Percentiles rank a stretch among this genome's conserved stretches.
Conservation (phyloP, 2,888 invertebrate genomes). For the Stenodema calcarata region DNA sequence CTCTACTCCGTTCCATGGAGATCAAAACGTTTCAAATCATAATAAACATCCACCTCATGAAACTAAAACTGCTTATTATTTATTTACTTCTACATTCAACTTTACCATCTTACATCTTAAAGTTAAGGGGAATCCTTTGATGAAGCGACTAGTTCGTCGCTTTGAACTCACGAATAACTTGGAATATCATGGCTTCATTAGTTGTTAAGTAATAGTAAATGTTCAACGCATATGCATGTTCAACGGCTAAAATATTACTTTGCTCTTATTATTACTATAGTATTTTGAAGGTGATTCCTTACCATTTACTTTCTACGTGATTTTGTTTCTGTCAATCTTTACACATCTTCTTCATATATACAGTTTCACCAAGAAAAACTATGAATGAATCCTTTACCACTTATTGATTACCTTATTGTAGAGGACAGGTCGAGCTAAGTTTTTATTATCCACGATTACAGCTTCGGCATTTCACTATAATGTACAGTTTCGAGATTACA, state of each 20-base stretch:
- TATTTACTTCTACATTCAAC: background rate
- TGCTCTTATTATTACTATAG: background rate
- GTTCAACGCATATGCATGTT: background rate
- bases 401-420: background rate
- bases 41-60: background rate
- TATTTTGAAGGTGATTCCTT: background rate
- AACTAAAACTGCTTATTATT: conserved; percentile 17
- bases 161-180: background rate
- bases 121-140: background rate
- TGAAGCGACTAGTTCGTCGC: background rate
- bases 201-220: background rate
- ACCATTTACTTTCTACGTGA: conserved; percentile 6
- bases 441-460: background rate
- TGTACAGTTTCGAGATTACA: no score
- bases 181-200: no score
- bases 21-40: conserved; percentile 39
- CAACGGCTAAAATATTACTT: background rate
- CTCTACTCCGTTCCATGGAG: conserved; percentile 50
- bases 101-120: background rate
- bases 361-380: background rate
- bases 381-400: background rate
- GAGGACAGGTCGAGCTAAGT: background rate
- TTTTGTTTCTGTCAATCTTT: background rate
- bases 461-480: background rate
- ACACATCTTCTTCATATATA: background rate